A percentile compares a stretch with the other conserved stretches of the same genome.
Evolutionary conservation across 2,113 vertebrate species (phyloP).

Genomic region (Propithecus coquereli): DNA sequence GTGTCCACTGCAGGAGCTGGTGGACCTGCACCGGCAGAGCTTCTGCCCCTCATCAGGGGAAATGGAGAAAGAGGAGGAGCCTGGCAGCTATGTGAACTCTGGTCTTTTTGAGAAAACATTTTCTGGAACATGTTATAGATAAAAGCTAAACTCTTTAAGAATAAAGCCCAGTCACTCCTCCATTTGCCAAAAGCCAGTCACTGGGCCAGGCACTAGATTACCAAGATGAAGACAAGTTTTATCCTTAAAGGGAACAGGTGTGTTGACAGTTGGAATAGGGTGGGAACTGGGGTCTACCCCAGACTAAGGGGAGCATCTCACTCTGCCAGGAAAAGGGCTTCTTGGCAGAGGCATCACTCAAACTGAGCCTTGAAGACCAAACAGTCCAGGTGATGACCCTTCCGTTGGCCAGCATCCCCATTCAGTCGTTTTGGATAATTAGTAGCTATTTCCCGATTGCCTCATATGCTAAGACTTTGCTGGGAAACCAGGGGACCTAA

Average conservation of each 20-base stretch:
- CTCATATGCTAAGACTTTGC: not conserved
- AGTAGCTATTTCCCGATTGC: not conserved
- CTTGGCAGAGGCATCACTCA: not conserved
- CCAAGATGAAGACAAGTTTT: not conserved
- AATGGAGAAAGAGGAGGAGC: not conserved
- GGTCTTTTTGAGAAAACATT: not conserved
- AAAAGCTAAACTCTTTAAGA: not conserved
- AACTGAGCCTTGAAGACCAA: not conserved
- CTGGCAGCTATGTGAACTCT: not conserved
- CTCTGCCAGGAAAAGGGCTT: not conserved
- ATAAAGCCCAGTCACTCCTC: not conserved
- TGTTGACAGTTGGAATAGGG: not conserved
- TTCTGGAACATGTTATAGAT: not conserved
- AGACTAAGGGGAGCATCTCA: not conserved
- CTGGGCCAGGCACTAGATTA: not conserved
- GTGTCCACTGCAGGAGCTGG: fast-evolving
- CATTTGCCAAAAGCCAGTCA: not conserved
- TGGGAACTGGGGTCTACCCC: not conserved
- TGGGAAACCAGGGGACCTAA: not conserved
- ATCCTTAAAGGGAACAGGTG: not conserved
- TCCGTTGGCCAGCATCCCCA: not conserved
- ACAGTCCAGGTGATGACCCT: not conserved
- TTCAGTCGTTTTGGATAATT: fast-evolving
- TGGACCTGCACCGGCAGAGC: not conserved
- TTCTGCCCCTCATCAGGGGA: not conserved